These are phyloP conservation scores for Chinchilla lanigera DNA, from an alignment of 2,113 vertebrate genomes.

Conservation along the genomic window DNA sequence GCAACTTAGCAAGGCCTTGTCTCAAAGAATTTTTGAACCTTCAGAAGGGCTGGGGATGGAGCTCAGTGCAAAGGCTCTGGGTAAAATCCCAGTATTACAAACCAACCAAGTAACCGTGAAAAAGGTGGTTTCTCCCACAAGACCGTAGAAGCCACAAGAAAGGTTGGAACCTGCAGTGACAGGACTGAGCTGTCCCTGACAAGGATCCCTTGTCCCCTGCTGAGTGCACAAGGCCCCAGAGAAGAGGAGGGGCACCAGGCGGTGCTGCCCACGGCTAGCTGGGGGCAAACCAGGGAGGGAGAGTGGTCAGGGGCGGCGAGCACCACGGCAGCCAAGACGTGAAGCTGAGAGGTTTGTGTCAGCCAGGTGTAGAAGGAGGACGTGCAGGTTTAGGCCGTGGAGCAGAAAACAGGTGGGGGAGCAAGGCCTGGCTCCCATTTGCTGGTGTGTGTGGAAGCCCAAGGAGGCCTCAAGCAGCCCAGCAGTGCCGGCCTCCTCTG, in stretches of 20 bases:
- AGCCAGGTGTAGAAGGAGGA: not conserved
- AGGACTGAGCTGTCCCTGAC: not conserved
- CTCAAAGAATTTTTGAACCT: not conserved
- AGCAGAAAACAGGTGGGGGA: not conserved
- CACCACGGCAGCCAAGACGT: not conserved
- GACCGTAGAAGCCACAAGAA: not conserved
- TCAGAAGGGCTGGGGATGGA: not conserved
- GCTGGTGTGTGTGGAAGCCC: not conserved
- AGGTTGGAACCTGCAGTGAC: not conserved
- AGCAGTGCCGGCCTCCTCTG: not conserved
- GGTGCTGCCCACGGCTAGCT: not conserved
- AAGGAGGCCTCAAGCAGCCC: not conserved
- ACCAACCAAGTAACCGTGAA: not conserved
- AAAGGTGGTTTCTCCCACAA: not conserved
- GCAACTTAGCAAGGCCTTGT: not conserved
- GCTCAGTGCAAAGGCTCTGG: not conserved
- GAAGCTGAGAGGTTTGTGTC: not conserved
- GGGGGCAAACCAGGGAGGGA: not conserved
- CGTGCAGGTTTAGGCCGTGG: not conserved
- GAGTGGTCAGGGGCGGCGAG: too few relatives aligned
- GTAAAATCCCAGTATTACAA: not conserved
- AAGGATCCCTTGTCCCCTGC: not conserved
- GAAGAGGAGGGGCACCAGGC: not conserved
- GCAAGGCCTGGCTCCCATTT: accelerated
- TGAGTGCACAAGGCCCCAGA: not conserved